Conservation (phyloP, 2,888 invertebrate genomes). For the Idaea dimidiata region DNA sequence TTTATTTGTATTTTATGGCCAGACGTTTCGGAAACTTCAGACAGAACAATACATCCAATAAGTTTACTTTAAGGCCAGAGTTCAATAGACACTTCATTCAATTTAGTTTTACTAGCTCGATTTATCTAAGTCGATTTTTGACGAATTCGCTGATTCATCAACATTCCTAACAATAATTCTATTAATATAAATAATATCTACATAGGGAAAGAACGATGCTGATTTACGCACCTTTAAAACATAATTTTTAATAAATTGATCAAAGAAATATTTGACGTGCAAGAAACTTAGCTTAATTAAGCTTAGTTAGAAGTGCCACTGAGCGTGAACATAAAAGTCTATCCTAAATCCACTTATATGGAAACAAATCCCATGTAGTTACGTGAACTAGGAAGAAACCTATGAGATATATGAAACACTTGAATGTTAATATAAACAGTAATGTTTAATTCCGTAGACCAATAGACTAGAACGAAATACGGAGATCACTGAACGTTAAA, state of each 20-base stretch:
- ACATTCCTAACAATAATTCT: neutral
- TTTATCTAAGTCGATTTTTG: neutral
- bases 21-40: neutral
- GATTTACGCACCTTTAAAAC: neutral
- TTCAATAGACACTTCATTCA: neutral
- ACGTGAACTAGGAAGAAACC: neutral
- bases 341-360: slow-evolving; percentile 4
- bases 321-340: slow-evolving; percentile 11
- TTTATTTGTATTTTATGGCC: neutral
- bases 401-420: neutral
- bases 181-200: neutral
- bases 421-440: slow-evolving; percentile 6
- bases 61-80: neutral
- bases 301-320: neutral
- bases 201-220: neutral
- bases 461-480: slow-evolving; percentile 22
- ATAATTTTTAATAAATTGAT: neutral
- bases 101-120: neutral
- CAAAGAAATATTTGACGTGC: neutral
- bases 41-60: too few relatives aligned
- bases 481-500: slow-evolving; percentile 6
- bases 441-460: slow-evolving; percentile 15
- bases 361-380: neutral
- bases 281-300: too few relatives aligned
- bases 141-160: neutral